Percentiles rank a stretch among this genome's conserved stretches.
phyloP scores from a whole-genome alignment of 2,797 vertebrate genomes.

The Gila robusta region DNA sequence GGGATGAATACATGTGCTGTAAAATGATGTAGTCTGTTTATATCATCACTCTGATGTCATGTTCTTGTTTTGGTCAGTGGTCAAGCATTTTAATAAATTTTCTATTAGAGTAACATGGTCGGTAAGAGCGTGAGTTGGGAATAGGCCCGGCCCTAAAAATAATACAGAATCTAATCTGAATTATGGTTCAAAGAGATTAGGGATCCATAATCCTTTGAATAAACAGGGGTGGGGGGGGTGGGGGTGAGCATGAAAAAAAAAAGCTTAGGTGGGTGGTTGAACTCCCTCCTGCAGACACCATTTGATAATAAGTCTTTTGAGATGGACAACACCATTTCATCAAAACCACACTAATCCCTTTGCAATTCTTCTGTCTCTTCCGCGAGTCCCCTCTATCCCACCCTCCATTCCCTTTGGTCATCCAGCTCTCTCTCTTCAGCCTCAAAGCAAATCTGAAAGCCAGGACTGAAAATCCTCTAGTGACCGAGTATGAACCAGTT shows the following conservation, averaged over 20 bases:
- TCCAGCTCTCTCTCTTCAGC: constrained; percentile 4
- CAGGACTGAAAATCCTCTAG: constrained; percentile 48
- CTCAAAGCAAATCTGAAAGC: constrained; percentile 42
- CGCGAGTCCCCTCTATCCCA: not conserved
- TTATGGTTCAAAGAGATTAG: constrained; percentile 85
- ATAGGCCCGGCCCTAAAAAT: constrained; percentile 80
- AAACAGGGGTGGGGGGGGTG: constrained; percentile 66
- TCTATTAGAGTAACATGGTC: constrained; percentile 69
- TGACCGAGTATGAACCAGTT: constrained; percentile 5
- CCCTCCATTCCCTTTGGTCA: constrained; percentile 19
- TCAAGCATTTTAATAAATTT: constrained; percentile 85
- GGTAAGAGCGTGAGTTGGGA: constrained; percentile 68
- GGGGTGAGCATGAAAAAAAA: constrained; percentile 63
- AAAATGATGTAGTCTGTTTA: constrained; percentile 43
- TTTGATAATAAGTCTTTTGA: constrained; percentile 54
- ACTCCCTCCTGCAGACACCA: constrained; percentile 45
- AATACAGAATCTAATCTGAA: constrained; percentile 83
- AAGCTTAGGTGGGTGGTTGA: constrained; percentile 59
- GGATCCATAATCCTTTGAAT: constrained; percentile 81
- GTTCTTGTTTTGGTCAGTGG: constrained; percentile 75
- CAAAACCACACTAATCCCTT: constrained; percentile 57
- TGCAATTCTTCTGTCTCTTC: constrained; percentile 34
- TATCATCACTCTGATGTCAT: constrained; percentile 61
- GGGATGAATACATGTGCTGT: constrained; percentile 23
- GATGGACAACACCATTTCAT: constrained; percentile 54